A percentile compares a stretch with the other conserved stretches of the same genome.
phyloP scores from a whole-genome alignment of 1,140 invertebrate species.

The Lerema accius region DNA sequence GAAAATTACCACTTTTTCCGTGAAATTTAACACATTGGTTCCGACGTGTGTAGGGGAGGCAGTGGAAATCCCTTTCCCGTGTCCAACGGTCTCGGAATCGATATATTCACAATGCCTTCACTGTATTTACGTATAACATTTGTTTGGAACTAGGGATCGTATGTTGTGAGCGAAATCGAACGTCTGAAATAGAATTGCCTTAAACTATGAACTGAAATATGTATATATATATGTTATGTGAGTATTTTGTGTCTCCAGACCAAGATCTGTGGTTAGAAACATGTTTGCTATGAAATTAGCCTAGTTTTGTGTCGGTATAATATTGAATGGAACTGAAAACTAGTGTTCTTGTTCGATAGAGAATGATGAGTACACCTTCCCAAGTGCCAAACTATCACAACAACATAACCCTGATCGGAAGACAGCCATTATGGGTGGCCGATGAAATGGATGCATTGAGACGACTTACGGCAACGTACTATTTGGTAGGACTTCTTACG shows the following conservation, averaged over 20 bases:
- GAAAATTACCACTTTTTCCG: constrained; percentile 59
- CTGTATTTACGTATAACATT: constrained; percentile 54
- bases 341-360: too few relatives aligned
- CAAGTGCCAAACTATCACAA: background rate
- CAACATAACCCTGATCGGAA: constrained; percentile 38
- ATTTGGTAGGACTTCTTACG: background rate
- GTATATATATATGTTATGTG: too few relatives aligned
- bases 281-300: too few relatives aligned
- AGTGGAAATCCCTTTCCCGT: constrained; percentile 57
- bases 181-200: too few relatives aligned
- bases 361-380: too few relatives aligned
- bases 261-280: too few relatives aligned
- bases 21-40: constrained; percentile 62
- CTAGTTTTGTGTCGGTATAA: too few relatives aligned
- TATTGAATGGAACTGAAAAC: too few relatives aligned
- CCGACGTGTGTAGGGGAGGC: constrained; percentile 49
- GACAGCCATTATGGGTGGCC: constrained; percentile 53
- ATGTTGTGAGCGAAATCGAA: constrained; percentile 1
- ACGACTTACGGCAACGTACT: constrained; percentile 41
- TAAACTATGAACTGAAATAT: too few relatives aligned
- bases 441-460: constrained; percentile 55
- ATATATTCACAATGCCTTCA: constrained; percentile 53
- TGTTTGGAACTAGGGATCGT: constrained; percentile 5
- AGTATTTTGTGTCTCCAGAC: too few relatives aligned
- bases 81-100: constrained; percentile 60